Base-by-base conservation (phyloP, 2,888 invertebrate genomes). In the Drosophila buzzatii region DNA sequence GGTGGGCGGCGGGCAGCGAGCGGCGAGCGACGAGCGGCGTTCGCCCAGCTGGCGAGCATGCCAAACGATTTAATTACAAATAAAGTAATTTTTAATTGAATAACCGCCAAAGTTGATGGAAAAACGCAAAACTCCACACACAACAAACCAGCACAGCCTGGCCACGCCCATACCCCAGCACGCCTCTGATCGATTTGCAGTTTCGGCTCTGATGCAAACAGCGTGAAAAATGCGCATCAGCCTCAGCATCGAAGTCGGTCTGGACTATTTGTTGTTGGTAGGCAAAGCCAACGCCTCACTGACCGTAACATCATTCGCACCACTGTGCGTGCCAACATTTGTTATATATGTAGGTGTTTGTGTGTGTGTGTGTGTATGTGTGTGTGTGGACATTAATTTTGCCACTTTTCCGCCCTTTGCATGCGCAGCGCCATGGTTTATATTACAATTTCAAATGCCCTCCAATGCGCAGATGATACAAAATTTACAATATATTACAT, bases 31-130 rank as follows among this genome's bases (percentile, higher is more conserved):
- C 27, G 27, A 3, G 6, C 6, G 33, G 33, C 39, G 39, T 14
- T 58, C 27, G 60, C 14, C 70, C 80, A 80, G 81, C 70, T 82
- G 74, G 69, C 55, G 71, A 81, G 66, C 53, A 51, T 47, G 66
- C 80, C 76, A 89, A 81, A 86, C 88, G 88, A 91, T 91, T 91
- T 91, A 91, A 91, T 91, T 91, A 90, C 90, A 90, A 91, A 91
- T 89, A 90, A 91, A 91, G 91, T 91, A 91, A 91, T 90, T 91
- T 91, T 91, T 91, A 91, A 91, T 90, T 91, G 90, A 91, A 91
- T 91, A 91, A 89, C 91, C 90, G 85, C 87, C 80, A 85, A 85
- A 84, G 81, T 82, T 81, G 84, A 83, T 86, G 82, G 78, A 79
- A 79, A 81, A 82, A 75, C 75, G 81, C 64, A 73, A 44, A 44